Evolutionary conservation across 2,888 invertebrate species (phyloP).

Genomic region (Octodonta nipae): DNA sequence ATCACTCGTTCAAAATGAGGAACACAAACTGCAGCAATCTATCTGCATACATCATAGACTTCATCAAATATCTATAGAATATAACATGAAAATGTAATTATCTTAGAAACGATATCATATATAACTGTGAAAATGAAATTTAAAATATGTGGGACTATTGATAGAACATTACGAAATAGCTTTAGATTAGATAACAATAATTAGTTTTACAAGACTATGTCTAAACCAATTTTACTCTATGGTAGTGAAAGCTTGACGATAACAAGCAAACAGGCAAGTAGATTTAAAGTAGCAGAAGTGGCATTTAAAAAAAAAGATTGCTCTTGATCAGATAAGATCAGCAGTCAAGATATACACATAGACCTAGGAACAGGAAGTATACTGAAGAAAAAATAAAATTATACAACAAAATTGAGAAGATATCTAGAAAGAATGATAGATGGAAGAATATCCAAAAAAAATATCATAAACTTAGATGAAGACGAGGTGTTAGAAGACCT

Average conservation of each 20-base stretch:
- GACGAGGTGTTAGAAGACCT: conserved; percentile 1
- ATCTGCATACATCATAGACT: too few relatives aligned
- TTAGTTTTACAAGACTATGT: too few relatives aligned
- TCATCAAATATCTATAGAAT: too few relatives aligned
- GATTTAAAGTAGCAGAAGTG: background rate
- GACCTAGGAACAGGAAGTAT: too few relatives aligned
- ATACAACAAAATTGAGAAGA: background rate
- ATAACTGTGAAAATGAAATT: too few relatives aligned
- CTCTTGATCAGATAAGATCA: background rate
- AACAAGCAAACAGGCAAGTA: background rate
- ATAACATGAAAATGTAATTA: too few relatives aligned
- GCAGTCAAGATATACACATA: background rate
- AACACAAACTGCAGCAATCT: too few relatives aligned
- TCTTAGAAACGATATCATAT: too few relatives aligned
- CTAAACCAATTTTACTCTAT: conserved; percentile 1
- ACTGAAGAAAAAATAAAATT: background rate
- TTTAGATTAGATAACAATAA: too few relatives aligned
- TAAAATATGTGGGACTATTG: too few relatives aligned
- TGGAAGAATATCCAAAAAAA: conserved; percentile 3
- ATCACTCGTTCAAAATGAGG: too few relatives aligned
- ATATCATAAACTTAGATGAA: conserved; percentile 1
- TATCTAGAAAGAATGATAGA: background rate
- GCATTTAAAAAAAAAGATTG: conserved; percentile 6
- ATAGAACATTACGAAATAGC: too few relatives aligned
- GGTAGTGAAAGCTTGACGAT: conserved; percentile 1